phyloP scores from a whole-genome alignment of 2,888 invertebrate genomes.

The Resseliella maxima region DNA sequence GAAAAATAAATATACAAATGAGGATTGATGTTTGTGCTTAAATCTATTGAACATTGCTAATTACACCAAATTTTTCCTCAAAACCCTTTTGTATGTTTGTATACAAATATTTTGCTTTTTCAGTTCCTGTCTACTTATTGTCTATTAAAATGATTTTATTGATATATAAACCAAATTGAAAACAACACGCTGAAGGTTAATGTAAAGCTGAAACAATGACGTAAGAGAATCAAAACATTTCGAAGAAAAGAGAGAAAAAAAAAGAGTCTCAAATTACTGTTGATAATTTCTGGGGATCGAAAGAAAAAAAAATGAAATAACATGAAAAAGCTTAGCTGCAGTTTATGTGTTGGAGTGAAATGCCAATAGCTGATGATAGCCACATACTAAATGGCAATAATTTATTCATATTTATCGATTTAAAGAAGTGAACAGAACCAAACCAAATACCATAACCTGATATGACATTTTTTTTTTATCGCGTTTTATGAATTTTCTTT shows the following conservation, averaged over 20 bases:
- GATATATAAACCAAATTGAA: not conserved
- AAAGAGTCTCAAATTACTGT: not conserved
- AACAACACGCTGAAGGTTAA: not conserved
- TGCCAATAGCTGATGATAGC: not conserved
- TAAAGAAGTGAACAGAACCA: not conserved
- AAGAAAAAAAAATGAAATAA: not conserved
- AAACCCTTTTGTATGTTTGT: not conserved
- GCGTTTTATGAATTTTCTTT: not conserved
- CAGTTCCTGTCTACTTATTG: not conserved
- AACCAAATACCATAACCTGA: not conserved
- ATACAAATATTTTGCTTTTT: not conserved
- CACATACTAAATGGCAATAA: not conserved
- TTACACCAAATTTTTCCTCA: not conserved
- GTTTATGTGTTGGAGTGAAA: not conserved
- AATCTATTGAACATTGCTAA: not conserved
- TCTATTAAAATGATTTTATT: not conserved
- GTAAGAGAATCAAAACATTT: too few relatives aligned
- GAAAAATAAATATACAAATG: not conserved
- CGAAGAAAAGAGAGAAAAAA: not conserved
- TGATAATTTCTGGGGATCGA: not conserved
- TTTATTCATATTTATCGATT: slow-evolving; percentile 26
- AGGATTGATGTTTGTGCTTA: not conserved
- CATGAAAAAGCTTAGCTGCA: not conserved
- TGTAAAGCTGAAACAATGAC: not conserved
- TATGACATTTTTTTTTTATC: not conserved